Conservation (phyloP, 2,888 invertebrate species). For the Autographa pulchrina region DNA sequence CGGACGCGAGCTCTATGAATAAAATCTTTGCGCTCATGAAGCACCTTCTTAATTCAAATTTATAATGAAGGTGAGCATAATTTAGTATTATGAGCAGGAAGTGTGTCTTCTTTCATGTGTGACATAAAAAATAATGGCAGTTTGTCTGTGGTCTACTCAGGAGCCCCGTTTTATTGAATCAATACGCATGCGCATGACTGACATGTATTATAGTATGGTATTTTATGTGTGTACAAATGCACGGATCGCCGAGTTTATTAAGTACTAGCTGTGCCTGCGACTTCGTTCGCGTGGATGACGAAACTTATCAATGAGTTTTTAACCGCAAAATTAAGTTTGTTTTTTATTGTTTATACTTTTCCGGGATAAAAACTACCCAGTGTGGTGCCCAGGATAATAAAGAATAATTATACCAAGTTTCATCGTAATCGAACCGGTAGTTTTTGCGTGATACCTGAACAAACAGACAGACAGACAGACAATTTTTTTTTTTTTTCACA, state of each 20-base stretch:
- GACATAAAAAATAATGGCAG: slow-evolving; percentile 10
- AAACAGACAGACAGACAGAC: no score
- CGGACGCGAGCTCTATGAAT: slow-evolving; percentile 22
- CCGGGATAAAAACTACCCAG: no score
- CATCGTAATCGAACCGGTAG: no score
- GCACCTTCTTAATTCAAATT: slow-evolving; percentile 23
- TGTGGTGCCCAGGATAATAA: no score
- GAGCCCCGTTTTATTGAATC: slow-evolving; percentile 24
- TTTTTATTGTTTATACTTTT: no score
- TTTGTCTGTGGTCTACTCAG: slow-evolving; percentile 3
- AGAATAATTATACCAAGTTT: no score
- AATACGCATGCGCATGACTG: slow-evolving; percentile 11
- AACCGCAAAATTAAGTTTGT: no score
- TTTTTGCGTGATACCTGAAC: no score
- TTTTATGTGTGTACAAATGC: neutral
- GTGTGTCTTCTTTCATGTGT: slow-evolving; percentile 16
- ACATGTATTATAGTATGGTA: slow-evolving; percentile 9
- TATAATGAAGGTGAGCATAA: slow-evolving; percentile 27
- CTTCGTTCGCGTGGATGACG: no score
- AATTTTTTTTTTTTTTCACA: no score
- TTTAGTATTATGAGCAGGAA: slow-evolving; percentile 22
- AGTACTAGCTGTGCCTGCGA: no score
- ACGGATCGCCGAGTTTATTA: slow-evolving; percentile 3
- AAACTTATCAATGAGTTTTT: no score
- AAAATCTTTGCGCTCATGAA: slow-evolving; percentile 8